Conservation (phyloP, 2,888 invertebrate genomes). For the Willowsia nigromaculata region DNA sequence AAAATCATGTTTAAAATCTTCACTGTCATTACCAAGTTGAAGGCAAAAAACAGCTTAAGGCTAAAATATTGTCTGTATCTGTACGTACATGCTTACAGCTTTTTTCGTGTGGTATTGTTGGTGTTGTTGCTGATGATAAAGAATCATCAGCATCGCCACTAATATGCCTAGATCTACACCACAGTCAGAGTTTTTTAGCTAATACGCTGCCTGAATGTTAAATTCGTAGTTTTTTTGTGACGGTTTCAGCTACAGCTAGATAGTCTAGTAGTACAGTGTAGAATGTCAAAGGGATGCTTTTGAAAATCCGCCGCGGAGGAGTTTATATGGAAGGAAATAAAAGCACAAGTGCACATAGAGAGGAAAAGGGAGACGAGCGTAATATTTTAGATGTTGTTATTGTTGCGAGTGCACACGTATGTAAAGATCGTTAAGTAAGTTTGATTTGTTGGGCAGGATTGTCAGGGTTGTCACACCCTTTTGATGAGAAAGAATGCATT, state of each 20-base stretch:
- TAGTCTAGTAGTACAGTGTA: not conserved
- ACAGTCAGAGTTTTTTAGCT: conserved; percentile 9
- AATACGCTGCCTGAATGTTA: conserved; percentile 42
- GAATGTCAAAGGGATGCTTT: conserved; percentile 54
- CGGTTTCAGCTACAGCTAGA: not conserved
- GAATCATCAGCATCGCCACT: conserved; percentile 23
- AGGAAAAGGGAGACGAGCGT: not conserved
- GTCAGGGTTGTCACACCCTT: conserved; percentile 61
- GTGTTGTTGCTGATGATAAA: conserved; percentile 41
- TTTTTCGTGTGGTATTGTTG: conserved; percentile 27
- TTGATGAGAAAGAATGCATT: conserved; percentile 39
- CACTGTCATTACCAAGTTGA: not conserved
- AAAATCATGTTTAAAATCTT: conserved; percentile 10
- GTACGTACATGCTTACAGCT: conserved; percentile 33
- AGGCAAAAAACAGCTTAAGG: conserved; percentile 40
- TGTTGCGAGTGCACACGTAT: not conserved
- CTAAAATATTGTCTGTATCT: not conserved
- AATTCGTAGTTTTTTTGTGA: conserved; percentile 23
- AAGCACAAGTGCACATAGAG: not conserved
- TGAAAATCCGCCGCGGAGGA: not conserved
- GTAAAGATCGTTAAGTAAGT: conserved; percentile 36
- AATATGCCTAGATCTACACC: not conserved
- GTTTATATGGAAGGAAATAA: not conserved
- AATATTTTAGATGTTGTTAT: not conserved
- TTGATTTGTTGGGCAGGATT: conserved; percentile 60